A percentile compares a stretch with the other conserved stretches of the same genome.
Conservation (phyloP, 2,113 vertebrate species). For the Leptodactylus fuscus region DNA sequence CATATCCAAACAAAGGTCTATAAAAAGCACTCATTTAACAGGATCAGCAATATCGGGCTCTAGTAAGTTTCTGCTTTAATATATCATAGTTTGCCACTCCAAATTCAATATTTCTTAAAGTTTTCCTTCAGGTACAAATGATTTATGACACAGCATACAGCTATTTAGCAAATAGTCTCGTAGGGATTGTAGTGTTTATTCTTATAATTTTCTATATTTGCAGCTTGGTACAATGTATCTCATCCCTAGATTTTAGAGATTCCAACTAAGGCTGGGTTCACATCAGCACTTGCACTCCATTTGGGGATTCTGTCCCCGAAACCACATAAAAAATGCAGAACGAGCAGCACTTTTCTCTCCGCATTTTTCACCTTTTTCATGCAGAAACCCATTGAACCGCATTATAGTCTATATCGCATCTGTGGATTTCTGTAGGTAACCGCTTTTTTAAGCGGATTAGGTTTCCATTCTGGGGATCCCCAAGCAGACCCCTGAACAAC, state of each 20-base stretch:
- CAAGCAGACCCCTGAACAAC: too few species aligned
- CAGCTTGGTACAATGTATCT: background rate
- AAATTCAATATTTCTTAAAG: background rate
- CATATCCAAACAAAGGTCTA: background rate
- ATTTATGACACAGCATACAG: constrained; percentile 22
- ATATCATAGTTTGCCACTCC: background rate
- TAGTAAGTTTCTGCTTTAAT: background rate
- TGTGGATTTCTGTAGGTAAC: too few species aligned
- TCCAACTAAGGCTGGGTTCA: background rate
- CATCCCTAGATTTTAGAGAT: background rate
- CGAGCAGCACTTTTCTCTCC: too few species aligned
- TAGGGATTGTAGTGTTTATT: constrained; percentile 5
- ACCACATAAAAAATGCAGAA: too few species aligned
- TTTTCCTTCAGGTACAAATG: constrained; percentile 22
- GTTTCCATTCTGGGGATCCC: too few species aligned
- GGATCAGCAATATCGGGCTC: background rate
- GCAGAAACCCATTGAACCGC: too few species aligned
- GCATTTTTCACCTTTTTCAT: too few species aligned
- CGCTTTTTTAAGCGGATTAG: too few species aligned
- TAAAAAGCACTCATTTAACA: background rate
- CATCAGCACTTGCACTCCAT: too few species aligned
- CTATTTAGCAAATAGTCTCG: constrained; percentile 12
- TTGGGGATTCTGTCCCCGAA: too few species aligned
- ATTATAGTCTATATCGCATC: too few species aligned
- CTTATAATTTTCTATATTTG: constrained; percentile 26